These are phyloP conservation scores for Eretmocerus hayati DNA, from an alignment of 2,888 invertebrate species.

Conservation along the genomic window DNA sequence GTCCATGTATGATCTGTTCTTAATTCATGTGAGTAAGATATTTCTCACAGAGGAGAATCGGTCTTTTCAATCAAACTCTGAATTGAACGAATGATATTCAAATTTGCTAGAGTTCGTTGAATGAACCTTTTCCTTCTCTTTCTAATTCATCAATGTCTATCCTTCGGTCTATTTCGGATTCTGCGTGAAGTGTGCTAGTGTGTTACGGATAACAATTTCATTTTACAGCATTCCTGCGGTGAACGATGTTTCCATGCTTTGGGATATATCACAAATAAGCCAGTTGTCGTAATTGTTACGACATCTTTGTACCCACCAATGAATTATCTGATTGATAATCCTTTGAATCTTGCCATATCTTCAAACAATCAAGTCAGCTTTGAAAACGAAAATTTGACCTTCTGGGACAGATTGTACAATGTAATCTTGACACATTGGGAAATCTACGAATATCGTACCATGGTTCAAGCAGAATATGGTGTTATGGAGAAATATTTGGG, in stretches of 20 bases:
- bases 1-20: slow-evolving; percentile 1
- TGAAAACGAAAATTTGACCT: slow-evolving; percentile 1
- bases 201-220: no score
- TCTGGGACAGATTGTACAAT: slow-evolving; percentile 20
- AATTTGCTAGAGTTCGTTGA: no score
- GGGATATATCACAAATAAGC: slow-evolving; percentile 27
- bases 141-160: no score
- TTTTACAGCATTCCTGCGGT: neutral
- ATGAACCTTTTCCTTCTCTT: no score
- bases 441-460: slow-evolving; percentile 18
- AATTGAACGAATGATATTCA: no score
- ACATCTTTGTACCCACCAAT: slow-evolving; percentile 24
- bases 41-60: no score
- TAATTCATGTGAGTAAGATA: slow-evolving; percentile 6
- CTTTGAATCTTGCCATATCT: slow-evolving; percentile 25
- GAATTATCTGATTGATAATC: slow-evolving; percentile 24
- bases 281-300: slow-evolving; percentile 25
- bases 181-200: no score
- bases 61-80: no score
- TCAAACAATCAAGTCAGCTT: slow-evolving; percentile 9
- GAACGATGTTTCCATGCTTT: slow-evolving; percentile 28
- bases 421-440: neutral
- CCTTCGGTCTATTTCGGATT: no score
- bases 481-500: slow-evolving; percentile 29
- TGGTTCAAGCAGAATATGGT: slow-evolving; percentile 18